Evolutionary conservation across 2,797 vertebrate genomes (phyloP), one percentile per base, ranked within the genome.

Genomic region (Emys orbicularis): DNA sequence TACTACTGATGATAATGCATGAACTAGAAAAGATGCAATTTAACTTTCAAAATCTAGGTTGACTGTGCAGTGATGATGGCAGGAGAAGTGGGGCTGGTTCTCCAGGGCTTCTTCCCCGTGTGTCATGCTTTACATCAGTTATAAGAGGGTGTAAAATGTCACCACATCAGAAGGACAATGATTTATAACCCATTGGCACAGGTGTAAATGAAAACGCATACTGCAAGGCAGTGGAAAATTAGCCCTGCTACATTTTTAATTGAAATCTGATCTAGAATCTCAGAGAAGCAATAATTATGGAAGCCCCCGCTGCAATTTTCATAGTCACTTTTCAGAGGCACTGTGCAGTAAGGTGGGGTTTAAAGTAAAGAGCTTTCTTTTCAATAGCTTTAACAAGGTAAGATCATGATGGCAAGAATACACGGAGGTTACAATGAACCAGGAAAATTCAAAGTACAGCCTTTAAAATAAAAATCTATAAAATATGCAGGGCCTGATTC

Each of bases 401-500:
- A 90, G 89, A 82, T 80, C 77, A 47, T 87, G 87, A 93, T 87
- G 83, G 89, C 87, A 96, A 92, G 72, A 92, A 86, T 2, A 8
- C 0, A 5, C 37, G 59, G 34, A 4, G 77, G 54, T 87, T 94
- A 80, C 86, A 91, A 77, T 74, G 77, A 96, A 61, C 79, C 41
- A 91, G 82, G 34, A 91, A 44, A 87, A 92, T 84, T 83, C 90
- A 61, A 91, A 96, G 86, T 84, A 94, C 34, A 93, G 90, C 47
- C 27, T 79, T 84, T 72, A 81, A 95, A 95, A 7, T 68, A 94
- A 79, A 77, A 5, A 0, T 91, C 96, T 94, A 82, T 90, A 88
- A 56, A 57, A 68, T 83, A 86, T 94, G 84, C 95, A 84, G 83
- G 81, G 93, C 93, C 94, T 94, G 56, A 92, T 89, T 96, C 87